Evolutionary conservation across 2,797 vertebrate species (phyloP).

Genomic region (Clarias pachynema): DNA sequence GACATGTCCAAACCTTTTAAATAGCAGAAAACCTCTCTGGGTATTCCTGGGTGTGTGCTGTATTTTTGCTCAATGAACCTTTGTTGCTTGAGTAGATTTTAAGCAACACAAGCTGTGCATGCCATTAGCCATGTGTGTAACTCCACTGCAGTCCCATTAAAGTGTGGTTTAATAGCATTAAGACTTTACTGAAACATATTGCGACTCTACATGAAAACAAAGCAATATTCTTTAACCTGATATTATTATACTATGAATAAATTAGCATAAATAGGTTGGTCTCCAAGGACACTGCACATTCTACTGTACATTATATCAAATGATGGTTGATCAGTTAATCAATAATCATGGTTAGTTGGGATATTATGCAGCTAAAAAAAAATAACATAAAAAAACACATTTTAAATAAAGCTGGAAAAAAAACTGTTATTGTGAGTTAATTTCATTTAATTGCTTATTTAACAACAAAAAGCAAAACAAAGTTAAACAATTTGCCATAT

Average conservation of each 20-base stretch:
- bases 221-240: neutral
- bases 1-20: neutral
- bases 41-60: neutral
- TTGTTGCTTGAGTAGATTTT: neutral
- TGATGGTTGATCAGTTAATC: too few relatives aligned
- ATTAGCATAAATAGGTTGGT: neutral
- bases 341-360: neutral
- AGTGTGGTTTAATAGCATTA: neutral
- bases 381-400: neutral
- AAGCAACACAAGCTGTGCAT: neutral
- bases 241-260: neutral
- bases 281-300: neutral
- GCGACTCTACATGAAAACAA: neutral
- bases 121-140: conserved; percentile 6
- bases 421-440: neutral
- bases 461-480: neutral
- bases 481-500: too few relatives aligned
- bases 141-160: neutral
- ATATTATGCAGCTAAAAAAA: neutral
- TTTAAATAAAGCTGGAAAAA: neutral
- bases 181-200: conserved; percentile 1
- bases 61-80: neutral
- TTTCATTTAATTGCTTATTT: neutral
- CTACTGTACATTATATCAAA: neutral
- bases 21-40: neutral